These are phyloP conservation scores for Dioctria linearis DNA, from an alignment of 2,888 invertebrate species.

Conservation along the genomic window DNA sequence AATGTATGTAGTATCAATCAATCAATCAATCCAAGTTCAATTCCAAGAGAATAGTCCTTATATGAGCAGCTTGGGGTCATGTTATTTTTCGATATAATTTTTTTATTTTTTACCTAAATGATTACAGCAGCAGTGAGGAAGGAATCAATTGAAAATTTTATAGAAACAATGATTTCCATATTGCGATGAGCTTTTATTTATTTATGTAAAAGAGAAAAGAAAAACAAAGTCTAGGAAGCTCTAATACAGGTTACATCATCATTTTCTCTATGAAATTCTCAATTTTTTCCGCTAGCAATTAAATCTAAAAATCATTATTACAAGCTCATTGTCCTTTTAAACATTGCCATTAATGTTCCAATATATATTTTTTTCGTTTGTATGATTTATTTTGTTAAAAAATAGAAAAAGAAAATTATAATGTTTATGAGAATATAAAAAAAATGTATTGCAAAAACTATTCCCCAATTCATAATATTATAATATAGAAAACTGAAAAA, in stretches of 20 bases:
- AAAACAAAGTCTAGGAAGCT: background rate
- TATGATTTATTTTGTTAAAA: conserved; percentile 10
- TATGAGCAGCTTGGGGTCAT: conserved; percentile 54
- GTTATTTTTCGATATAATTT: conserved; percentile 44
- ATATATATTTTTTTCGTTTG: conserved; percentile 32
- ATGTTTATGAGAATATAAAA: background rate
- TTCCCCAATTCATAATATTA: conserved; percentile 44
- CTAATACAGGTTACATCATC: background rate
- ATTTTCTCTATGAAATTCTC: conserved; percentile 25
- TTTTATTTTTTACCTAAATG: conserved; percentile 23
- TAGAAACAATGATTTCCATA: conserved; percentile 1
- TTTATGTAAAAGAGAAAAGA: background rate
- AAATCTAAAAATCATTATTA: conserved; percentile 52
- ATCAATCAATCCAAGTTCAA: conserved; percentile 49
- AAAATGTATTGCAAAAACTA: conserved; percentile 22
- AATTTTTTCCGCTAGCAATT: conserved; percentile 52
- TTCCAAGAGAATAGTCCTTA: conserved; percentile 55
- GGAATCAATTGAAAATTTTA: conserved; percentile 50
- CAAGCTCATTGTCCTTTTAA: conserved; percentile 55
- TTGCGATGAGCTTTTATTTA: background rate
- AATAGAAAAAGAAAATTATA: background rate
- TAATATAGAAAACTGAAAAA: background rate
- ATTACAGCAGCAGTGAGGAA: conserved; percentile 57
- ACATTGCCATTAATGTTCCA: conserved; percentile 53
- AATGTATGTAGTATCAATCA: conserved; percentile 4